These are phyloP conservation scores for Apodemia hepburni DNA, from an alignment of 2,888 invertebrate genomes.

Conservation along the genomic window DNA sequence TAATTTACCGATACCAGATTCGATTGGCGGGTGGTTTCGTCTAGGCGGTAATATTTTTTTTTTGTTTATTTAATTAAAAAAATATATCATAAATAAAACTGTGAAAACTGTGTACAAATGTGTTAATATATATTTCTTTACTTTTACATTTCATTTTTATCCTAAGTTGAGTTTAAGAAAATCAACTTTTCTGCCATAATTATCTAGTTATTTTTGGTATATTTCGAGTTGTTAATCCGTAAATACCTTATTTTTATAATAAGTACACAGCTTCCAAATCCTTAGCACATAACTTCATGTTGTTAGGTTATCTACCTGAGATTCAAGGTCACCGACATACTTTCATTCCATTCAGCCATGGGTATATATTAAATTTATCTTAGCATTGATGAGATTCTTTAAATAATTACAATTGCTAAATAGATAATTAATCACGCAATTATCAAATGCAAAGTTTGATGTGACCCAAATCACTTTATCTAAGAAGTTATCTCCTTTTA, in stretches of 20 bases:
- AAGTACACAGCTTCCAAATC: too few species aligned
- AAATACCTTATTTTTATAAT: not conserved
- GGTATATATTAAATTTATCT: not conserved
- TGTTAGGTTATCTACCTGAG: not conserved
- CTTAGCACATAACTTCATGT: not conserved
- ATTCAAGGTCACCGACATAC: conserved; percentile 33
- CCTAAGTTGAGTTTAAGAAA: too few species aligned
- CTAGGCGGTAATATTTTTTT: conserved; percentile 83
- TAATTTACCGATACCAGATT: conserved; percentile 90
- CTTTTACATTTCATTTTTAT: too few species aligned
- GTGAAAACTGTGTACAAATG: too few species aligned
- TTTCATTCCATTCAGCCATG: conserved; percentile 24
- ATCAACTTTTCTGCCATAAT: too few species aligned
- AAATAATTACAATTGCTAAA: conserved; percentile 1
- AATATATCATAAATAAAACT: too few species aligned
- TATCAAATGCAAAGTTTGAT: not conserved
- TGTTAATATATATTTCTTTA: too few species aligned
- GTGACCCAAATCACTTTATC: not conserved
- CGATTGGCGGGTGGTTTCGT: conserved; percentile 91
- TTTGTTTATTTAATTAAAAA: too few species aligned
- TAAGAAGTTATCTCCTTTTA: too few species aligned
- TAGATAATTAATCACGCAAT: not conserved
- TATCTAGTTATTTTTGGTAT: too few species aligned
- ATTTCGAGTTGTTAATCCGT: too few species aligned
- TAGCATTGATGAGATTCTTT: not conserved